Conservation (phyloP, 2,888 invertebrate genomes). For the Mythimna pallens region DNA sequence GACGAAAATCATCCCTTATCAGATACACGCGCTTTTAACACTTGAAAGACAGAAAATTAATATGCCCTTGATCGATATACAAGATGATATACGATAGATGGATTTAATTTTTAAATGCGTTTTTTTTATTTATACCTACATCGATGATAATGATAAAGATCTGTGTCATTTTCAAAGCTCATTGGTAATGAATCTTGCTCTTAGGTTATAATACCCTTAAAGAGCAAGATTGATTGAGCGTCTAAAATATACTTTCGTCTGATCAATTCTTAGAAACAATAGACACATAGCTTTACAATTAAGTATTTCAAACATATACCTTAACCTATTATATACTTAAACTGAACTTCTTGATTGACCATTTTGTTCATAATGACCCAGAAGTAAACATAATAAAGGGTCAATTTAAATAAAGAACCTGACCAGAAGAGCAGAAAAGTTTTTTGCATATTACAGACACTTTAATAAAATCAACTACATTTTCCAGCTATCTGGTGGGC, state of each 20-base stretch:
- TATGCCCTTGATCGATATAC: not conserved
- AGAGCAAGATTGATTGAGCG: not conserved
- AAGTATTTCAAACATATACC: no score
- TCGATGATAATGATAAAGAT: slow-evolving; percentile 1
- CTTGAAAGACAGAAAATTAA: not conserved
- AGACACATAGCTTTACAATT: no score
- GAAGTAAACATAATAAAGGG: not conserved
- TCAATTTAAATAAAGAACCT: no score
- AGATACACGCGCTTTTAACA: not conserved
- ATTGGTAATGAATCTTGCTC: not conserved
- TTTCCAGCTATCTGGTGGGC: slow-evolving; percentile 82
- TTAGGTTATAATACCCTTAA: not conserved
- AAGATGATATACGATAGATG: no score
- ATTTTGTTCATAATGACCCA: not conserved
- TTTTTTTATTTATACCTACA: not conserved
- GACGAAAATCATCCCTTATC: not conserved
- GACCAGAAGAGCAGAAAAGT: no score
- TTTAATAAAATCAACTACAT: not conserved
- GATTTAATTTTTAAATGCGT: not conserved
- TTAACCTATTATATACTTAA: not conserved
- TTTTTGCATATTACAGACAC: no score
- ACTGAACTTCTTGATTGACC: not conserved
- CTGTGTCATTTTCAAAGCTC: not conserved
- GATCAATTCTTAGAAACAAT: not conserved
- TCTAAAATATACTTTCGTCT: not conserved